phyloP scores from a whole-genome alignment of 2,113 vertebrate species.

The Stegastes partitus region DNA sequence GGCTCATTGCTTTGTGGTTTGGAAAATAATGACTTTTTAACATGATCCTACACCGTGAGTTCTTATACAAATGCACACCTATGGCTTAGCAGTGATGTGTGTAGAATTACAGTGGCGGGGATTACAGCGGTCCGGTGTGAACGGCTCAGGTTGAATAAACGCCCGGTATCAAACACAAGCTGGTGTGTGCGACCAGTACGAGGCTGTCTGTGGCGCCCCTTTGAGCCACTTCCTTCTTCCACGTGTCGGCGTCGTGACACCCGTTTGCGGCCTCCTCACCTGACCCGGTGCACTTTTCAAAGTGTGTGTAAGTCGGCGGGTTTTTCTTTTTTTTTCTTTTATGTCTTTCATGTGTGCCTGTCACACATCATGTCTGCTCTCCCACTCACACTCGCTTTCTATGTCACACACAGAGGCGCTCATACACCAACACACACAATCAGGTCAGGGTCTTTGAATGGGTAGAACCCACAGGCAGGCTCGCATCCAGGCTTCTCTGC shows the following conservation, averaged over 20 bases:
- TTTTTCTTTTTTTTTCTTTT: neutral
- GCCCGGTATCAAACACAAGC: conserved; percentile 1
- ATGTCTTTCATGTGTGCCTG: conserved; percentile 32
- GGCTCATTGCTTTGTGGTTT: neutral
- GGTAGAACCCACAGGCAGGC: conserved; percentile 60
- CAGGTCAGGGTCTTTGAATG: conserved; percentile 59
- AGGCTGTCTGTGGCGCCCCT: conserved; percentile 23
- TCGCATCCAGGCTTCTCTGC: conserved; percentile 40
- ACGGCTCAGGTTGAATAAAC: conserved; percentile 11
- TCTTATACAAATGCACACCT: neutral
- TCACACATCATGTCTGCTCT: conserved; percentile 44
- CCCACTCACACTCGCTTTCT: conserved; percentile 3
- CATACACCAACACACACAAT: conserved; percentile 24
- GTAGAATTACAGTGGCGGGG: conserved; percentile 9
- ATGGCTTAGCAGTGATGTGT: conserved; percentile 3
- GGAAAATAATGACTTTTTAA: conserved; percentile 12
- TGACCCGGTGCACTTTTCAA: conserved; percentile 47
- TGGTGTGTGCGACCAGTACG: conserved; percentile 10
- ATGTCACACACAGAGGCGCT: neutral
- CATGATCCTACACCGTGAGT: neutral
- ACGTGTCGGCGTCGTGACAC: conserved; percentile 35
- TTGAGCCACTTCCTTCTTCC: conserved; percentile 41
- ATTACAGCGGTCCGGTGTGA: conserved; percentile 32
- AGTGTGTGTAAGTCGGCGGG: neutral
- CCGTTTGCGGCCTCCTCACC: conserved; percentile 27